Conservation (phyloP, 1,140 invertebrate genomes). For the Rhizoglyphus robini region DNA sequence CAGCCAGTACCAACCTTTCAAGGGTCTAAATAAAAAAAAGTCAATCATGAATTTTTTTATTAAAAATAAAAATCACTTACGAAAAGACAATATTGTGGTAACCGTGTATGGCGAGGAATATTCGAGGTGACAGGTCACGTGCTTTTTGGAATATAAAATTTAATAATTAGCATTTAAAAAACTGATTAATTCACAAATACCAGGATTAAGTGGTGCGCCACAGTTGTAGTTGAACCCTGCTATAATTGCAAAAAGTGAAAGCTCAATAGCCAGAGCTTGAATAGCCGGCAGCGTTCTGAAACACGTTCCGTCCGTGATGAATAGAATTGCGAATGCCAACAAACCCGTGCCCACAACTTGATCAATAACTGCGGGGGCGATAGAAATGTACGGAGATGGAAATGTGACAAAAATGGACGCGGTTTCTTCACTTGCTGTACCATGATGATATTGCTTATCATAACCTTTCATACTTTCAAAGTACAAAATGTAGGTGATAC, state of each 20-base stretch:
- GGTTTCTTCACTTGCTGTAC: constrained; percentile 31
- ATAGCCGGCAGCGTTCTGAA: constrained; percentile 32
- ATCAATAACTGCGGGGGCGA: constrained; percentile 36
- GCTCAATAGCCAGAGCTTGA: constrained; percentile 25
- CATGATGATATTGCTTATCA: constrained; percentile 38
- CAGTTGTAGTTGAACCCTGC: constrained; percentile 44
- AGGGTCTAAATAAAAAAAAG: constrained; percentile 26
- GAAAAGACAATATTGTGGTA: constrained; percentile 42
- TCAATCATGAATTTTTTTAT: background rate
- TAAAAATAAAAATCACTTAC: constrained; percentile 30
- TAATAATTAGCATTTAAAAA: too few relatives aligned
- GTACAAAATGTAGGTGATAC: constrained; percentile 24
- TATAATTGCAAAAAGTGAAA: constrained; percentile 40
- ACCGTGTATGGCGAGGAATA: constrained; percentile 42
- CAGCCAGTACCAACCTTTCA: constrained; percentile 36
- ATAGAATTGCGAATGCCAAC: constrained; percentile 40
- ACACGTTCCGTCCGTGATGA: constrained; percentile 40
- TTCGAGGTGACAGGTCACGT: constrained; percentile 44
- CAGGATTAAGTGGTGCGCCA: constrained; percentile 48
- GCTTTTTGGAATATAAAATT: constrained; percentile 31
- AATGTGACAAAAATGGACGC: constrained; percentile 47
- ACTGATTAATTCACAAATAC: too few relatives aligned
- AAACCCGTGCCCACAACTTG: constrained; percentile 45
- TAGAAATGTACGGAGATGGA: constrained; percentile 36
- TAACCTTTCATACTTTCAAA: constrained; percentile 37